Evolutionary conservation across 2,113 vertebrate species (phyloP), one percentile per base, ranked within the genome.

Genomic region (Oreochromis niloticus): DNA sequence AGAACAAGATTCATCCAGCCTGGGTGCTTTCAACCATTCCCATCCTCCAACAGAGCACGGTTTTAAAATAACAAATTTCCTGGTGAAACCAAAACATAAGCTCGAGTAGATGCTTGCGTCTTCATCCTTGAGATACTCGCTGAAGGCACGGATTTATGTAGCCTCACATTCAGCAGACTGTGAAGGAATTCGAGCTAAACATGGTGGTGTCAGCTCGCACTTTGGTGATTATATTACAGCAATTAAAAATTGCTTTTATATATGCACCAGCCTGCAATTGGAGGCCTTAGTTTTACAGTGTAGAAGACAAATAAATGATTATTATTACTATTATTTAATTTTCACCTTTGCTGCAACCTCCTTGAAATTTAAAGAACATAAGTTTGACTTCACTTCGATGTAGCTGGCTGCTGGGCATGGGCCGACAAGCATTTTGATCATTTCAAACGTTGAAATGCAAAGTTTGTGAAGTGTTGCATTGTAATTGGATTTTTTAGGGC

Each of bases 151-250:
- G 90, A 92, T 93, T 91, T 83, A 92, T 91, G 87, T 61, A 36
- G 78, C 56, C 27, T 82, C 4, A 81, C 41, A 80, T 68, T 46
- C 87, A 91, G 39, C 79, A 85, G 90, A 92, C 92, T 91, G 92
- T 92, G 88, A 93, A 95, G 93, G 91, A 92, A 93, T 92, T 83
- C 63, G 48, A 88, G 87, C 79, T 48, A 17, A 88, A 82, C 89
- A 63, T 24, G 66, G 50, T 27, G 71, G 83, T 87, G 84, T 86
- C 86, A 84, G 66, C 55, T 59, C 0, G 9, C 68, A 50, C 32
- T 43, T 30, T 24, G 10, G 59, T 39, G 88, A 68, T 85, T 73
- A 22, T 3, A n/a, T 89, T 91, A 84, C 85, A 87, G 48, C 34
- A 63, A 86, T 32, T 85, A 82, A 78, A 78, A 78, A 32, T 13